Evolutionary conservation across 2,113 vertebrate species (phyloP).

Genomic region (Ellobius talpinus): DNA sequence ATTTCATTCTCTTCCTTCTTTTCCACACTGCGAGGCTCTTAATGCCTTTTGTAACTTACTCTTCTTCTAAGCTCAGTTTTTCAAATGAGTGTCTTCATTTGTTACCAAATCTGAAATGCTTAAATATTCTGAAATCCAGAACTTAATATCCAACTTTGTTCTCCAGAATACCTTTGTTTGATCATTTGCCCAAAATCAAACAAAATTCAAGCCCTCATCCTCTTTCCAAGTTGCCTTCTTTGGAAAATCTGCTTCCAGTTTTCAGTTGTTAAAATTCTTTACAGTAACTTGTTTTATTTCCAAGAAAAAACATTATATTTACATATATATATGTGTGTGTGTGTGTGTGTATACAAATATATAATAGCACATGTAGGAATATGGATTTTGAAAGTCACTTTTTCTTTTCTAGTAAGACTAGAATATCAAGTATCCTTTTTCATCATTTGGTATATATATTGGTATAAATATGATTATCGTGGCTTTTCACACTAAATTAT

Average conservation of each 20-base stretch:
- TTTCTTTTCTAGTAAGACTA: background rate
- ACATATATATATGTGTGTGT: background rate
- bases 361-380: background rate
- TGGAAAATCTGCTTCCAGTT: background rate
- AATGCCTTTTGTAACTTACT: background rate
- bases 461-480: background rate
- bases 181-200: background rate
- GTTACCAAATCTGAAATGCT: background rate
- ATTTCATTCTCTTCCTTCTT: background rate
- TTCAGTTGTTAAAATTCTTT: background rate
- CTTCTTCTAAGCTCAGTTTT: background rate
- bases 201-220: background rate
- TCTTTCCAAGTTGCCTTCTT: background rate
- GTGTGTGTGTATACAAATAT: too few species aligned
- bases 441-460: background rate
- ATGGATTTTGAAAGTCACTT: background rate
- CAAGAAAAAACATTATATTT: background rate
- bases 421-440: background rate
- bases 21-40: background rate
- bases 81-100: background rate
- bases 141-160: background rate
- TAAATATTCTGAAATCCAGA: background rate
- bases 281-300: background rate
- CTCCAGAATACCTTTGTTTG: background rate
- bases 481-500: background rate